These are phyloP conservation scores for Terrapene triunguis DNA, from an alignment of 2,113 vertebrate genomes.

Conservation along the genomic window DNA sequence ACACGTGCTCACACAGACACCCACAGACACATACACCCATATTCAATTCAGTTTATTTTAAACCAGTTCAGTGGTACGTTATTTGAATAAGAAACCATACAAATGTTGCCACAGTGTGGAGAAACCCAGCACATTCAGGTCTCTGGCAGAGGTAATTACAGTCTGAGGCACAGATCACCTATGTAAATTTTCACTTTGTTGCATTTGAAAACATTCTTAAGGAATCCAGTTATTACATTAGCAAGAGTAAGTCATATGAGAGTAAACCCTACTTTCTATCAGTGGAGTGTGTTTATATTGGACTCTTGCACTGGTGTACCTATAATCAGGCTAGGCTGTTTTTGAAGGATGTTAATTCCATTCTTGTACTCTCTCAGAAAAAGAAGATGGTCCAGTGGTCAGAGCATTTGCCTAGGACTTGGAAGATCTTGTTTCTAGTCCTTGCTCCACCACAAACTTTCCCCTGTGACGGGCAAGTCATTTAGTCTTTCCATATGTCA, in stretches of 20 bases:
- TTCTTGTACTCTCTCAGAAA: background rate
- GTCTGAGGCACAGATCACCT: background rate
- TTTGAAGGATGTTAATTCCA: background rate
- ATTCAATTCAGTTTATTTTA: background rate
- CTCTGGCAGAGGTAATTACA: background rate
- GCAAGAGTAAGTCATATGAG: background rate
- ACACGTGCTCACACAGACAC: background rate
- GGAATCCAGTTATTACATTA: background rate
- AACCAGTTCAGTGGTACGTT: background rate
- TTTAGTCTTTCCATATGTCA: background rate
- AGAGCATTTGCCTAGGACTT: background rate
- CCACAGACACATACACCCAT: background rate
- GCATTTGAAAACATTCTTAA: accelerated
- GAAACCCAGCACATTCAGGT: background rate
- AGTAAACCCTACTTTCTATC: background rate
- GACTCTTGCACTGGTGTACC: background rate
- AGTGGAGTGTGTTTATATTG: background rate
- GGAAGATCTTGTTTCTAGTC: background rate
- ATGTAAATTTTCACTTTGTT: background rate
- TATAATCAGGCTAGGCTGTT: background rate
- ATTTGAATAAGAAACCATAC: background rate
- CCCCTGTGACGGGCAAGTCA: background rate
- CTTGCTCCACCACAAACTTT: background rate
- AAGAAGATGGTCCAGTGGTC: background rate
- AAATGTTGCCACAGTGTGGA: background rate